Percentiles rank a stretch among this genome's conserved stretches.
These are phyloP conservation scores for Lophura nycthemera DNA, from an alignment of 2,113 vertebrate species.

Conservation along the genomic window DNA sequence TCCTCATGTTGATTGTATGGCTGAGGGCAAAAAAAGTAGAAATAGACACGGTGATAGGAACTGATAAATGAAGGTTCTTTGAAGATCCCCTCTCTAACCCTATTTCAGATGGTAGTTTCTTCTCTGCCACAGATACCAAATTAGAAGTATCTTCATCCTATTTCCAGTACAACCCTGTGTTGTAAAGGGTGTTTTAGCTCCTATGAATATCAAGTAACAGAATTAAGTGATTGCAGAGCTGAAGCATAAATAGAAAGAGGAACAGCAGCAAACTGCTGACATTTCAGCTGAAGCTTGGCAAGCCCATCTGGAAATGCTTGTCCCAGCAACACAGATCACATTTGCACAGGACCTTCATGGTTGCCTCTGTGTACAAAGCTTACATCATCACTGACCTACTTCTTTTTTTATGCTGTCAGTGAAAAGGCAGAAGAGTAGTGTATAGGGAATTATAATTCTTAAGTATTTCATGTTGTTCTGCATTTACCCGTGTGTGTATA, in stretches of 20 bases:
- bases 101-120: not conserved
- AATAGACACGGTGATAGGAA: not conserved
- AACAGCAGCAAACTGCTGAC: slow-evolving; percentile 33
- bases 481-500: not conserved
- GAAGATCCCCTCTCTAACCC: not conserved
- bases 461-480: not conserved
- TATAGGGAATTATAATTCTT: not conserved
- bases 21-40: not conserved
- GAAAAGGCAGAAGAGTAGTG: not conserved
- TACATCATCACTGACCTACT: not conserved
- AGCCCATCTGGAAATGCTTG: slow-evolving; percentile 39
- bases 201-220: slow-evolving; percentile 40
- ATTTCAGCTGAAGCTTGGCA: slow-evolving; percentile 49
- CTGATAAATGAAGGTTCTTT: not conserved
- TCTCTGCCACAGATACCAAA: not conserved
- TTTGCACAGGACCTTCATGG: not conserved
- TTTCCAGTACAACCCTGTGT: not conserved
- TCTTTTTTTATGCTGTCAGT: slow-evolving; percentile 5
- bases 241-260: slow-evolving; percentile 67
- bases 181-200: slow-evolving; percentile 39
- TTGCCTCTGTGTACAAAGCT: not conserved
- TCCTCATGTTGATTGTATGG: not conserved
- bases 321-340: not conserved
- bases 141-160: slow-evolving; percentile 24
- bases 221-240: not conserved